Conservation (phyloP, 2,888 invertebrate species). For the Pterostichus niger region DNA sequence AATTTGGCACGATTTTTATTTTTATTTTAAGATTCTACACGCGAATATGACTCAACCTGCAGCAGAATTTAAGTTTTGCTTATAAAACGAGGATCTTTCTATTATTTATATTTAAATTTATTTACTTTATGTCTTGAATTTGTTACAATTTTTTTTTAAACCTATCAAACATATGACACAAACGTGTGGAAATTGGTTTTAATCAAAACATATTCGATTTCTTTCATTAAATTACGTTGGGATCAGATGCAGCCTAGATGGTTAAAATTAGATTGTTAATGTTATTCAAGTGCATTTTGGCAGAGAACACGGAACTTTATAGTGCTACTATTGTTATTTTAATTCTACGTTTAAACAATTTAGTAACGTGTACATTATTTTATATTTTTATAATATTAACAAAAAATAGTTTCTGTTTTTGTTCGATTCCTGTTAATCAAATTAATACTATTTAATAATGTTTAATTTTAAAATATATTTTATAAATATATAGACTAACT, state of each 20-base stretch:
- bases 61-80: background rate
- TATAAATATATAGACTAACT: too few species aligned
- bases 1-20: constrained; percentile 49
- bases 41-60: constrained; percentile 19
- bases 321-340: too few species aligned
- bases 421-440: too few species aligned
- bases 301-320: too few species aligned
- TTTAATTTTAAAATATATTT: too few species aligned
- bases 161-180: constrained; percentile 24
- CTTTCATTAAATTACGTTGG: constrained; percentile 1
- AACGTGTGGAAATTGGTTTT: constrained; percentile 1
- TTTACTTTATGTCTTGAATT: background rate
- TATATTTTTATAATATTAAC: too few species aligned
- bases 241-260: constrained; percentile 33
- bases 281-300: background rate
- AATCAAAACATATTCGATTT: constrained; percentile 27
- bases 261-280: constrained; percentile 36
- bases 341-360: too few species aligned
- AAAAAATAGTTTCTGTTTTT: too few species aligned
- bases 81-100: background rate
- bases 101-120: constrained; percentile 22
- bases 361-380: too few species aligned
- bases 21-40: constrained; percentile 39
- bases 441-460: too few species aligned
- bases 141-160: background rate